Conservation (phyloP, 2,797 vertebrate genomes). For the Anabacerthia variegaticeps region DNA sequence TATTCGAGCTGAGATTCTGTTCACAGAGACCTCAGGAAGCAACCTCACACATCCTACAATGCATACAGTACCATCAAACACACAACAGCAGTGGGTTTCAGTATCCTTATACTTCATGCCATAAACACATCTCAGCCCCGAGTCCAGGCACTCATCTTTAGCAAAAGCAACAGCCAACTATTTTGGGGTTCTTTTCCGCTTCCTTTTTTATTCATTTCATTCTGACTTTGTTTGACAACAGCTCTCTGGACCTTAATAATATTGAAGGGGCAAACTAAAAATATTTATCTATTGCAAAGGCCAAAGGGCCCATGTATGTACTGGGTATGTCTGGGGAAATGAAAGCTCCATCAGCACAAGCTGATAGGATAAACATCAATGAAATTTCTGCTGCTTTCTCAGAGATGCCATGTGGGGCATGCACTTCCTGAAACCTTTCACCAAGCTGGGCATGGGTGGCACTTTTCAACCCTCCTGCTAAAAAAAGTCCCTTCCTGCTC, state of each 20-base stretch:
- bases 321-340: neutral
- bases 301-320: neutral
- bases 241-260: neutral
- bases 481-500: conserved; percentile 13
- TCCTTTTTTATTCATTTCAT: neutral
- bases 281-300: neutral
- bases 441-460: neutral
- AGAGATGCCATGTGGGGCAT: neutral
- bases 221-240: neutral
- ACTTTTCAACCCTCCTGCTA: neutral
- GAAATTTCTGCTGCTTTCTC: conserved; percentile 24
- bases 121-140: neutral
- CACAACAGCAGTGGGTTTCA: neutral
- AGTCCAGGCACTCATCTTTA: neutral
- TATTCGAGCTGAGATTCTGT: neutral
- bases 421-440: conserved; percentile 46
- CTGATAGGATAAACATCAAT: neutral
- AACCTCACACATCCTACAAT: neutral
- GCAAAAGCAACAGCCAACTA: neutral
- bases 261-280: neutral
- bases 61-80: neutral
- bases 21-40: neutral
- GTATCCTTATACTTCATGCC: neutral
- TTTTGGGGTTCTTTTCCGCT: neutral
- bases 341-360: neutral